Base-by-base conservation (phyloP, 2,797 vertebrate species). In the Diplodus sargus region DNA sequence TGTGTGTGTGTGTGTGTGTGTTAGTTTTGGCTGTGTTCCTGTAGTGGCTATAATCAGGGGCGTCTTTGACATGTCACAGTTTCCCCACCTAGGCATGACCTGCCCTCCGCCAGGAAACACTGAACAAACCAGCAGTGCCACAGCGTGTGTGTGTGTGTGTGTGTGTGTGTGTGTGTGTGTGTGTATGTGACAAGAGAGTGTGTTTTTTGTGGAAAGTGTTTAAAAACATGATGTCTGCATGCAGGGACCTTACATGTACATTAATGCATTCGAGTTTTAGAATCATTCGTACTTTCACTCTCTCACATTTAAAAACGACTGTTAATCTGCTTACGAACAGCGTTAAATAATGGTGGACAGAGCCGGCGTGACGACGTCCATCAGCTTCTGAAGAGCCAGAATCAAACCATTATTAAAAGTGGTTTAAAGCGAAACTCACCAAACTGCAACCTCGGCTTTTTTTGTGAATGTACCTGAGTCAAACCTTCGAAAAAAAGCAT, bases 21-120 rank as follows among this genome's bases (percentile, higher is more conserved):
- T 90, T 83, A 9, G 67, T 76, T 45, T 92, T 90, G 90, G 90
- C 87, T 42, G 51, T 45, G 34, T 30, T 85, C 87, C 84, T 59
- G 45, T 51, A 14, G 81, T 51, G 60, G 69, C 81, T 82, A 83
- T 91, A 90, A 92, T 90, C 81, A 89, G 85, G 84, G 89, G 91
- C 82, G 90, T 91, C 87, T 92, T 78, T 92, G 89, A 92, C 90
- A 87, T 90, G 90, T 92, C 87, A 89, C 89, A 89, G 88, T 89
- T 87, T 91, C 88, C 84, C 84, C 85, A 88, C 82, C 84, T 82
- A 79, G 79, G 70, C 82, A 86, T 89, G 90, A 87, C 89, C 90
- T 82, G 76, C 88, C 65, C 75, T 80, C 72, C 28, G 90, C 89
- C 92, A 91, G 92, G 91, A 93, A 91, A 91, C 89, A 90, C 82